These are phyloP conservation scores for Xenus cinereus DNA, from an alignment of 2,113 vertebrate genomes.

Conservation along the genomic window DNA sequence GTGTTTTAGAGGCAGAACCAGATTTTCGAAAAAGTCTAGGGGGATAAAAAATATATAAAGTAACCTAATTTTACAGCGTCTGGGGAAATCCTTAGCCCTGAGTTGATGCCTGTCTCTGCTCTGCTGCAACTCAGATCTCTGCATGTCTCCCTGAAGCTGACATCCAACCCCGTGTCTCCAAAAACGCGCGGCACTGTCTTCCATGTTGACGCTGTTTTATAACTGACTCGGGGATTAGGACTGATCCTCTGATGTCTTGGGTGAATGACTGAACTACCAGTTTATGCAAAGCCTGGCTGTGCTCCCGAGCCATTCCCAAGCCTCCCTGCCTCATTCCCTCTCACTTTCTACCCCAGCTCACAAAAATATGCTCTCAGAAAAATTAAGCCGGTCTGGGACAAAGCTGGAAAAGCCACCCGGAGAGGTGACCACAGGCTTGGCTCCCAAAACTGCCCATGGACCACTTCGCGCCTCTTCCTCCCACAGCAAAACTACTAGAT, in stretches of 20 bases:
- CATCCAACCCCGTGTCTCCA: neutral
- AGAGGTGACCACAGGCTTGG: neutral
- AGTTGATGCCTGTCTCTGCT: slow-evolving; percentile 5
- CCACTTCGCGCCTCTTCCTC: neutral
- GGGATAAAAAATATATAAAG: slow-evolving; percentile 27
- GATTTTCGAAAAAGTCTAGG: neutral
- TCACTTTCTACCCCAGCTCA: neutral
- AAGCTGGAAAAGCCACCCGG: neutral
- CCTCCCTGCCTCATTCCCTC: neutral
- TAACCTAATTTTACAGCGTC: slow-evolving; percentile 29
- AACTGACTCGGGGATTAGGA: neutral
- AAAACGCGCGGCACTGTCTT: neutral
- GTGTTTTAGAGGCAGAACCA: neutral
- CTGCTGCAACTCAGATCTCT: slow-evolving; percentile 8
- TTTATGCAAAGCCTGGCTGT: neutral
- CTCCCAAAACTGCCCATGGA: neutral
- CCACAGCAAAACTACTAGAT: neutral
- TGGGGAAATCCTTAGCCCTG: slow-evolving; percentile 38
- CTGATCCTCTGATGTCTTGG: neutral
- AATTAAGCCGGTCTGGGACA: neutral
- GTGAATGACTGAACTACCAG: neutral
- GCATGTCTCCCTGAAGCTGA: neutral
- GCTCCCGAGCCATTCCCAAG: neutral
- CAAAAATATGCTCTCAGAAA: neutral
- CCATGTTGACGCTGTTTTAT: neutral